Percentiles rank a stretch among this genome's conserved stretches.
Conservation (phyloP, 2,113 vertebrate species). For the Tylochromis polylepis region DNA sequence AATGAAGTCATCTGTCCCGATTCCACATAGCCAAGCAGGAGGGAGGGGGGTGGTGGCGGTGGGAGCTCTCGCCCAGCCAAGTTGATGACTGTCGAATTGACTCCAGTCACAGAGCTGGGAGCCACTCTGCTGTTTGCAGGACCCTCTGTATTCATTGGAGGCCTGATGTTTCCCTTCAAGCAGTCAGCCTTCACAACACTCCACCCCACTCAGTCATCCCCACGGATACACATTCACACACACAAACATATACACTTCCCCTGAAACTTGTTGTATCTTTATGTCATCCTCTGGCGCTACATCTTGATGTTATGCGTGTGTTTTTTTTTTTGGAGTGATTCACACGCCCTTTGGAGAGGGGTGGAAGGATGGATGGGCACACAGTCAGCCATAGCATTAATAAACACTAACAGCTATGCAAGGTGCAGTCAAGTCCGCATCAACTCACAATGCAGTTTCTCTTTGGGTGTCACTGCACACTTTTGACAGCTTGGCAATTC, state of each 20-base stretch:
- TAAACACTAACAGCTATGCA: constrained; percentile 45
- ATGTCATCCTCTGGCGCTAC: constrained; percentile 45
- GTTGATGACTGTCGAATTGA: constrained; percentile 86
- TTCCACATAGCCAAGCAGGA: constrained; percentile 72
- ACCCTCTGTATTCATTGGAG: constrained; percentile 56
- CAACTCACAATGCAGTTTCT: neutral
- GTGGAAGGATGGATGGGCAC: constrained; percentile 28
- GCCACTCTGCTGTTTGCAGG: constrained; percentile 74
- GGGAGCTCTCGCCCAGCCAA: constrained; percentile 78
- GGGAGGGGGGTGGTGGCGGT: constrained; percentile 55
- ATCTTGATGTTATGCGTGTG: constrained; percentile 50
- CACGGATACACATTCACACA: neutral
- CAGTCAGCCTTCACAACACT: constrained; percentile 22
- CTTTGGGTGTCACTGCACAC: neutral
- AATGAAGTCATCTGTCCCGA: constrained; percentile 90
- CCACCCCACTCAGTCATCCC: constrained; percentile 4
- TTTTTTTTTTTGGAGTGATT: constrained; percentile 52
- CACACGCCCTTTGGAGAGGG: constrained; percentile 27
- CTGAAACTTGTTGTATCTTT: constrained; percentile 40
- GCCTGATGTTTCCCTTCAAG: constrained; percentile 62
- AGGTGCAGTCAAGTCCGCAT: constrained; percentile 38
- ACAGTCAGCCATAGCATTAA: constrained; percentile 46
- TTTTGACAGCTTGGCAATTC: constrained; percentile 26
- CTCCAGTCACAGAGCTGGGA: constrained; percentile 80
- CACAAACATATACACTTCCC: neutral